Base-by-base conservation (phyloP, 92 coral and sea anemone species). In the Phymanthus crucifer region DNA sequence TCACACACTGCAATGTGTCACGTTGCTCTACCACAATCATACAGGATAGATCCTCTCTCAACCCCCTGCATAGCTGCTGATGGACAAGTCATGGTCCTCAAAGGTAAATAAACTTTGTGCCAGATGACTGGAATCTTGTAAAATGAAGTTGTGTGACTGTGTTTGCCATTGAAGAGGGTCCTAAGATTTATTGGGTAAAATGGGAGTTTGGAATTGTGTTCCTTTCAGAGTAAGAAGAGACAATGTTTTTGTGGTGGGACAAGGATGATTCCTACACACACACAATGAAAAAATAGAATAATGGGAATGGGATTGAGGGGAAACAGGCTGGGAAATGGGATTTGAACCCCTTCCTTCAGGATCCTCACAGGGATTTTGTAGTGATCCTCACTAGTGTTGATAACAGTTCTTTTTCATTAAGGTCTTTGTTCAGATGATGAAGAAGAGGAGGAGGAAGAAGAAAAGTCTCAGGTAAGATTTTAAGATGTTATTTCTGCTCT, bases 1-100 rank as follows among this genome's bases (percentile, higher is more conserved):
- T 72, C 76, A 71, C 72, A 82, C 68, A 71, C 84, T 19, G 91
- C 97, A 17, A 82, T 92, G 38, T 92, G 94, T 75, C 97, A 92
- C 72, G 90, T 89, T 61, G 80, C 84, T 33, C 72, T 85, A 16
- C 84, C 94, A 61, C 87, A 77, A 56, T 81, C 92, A 16, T 87
- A 82, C 78, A 45, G 14, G 50, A 71, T 90, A 43, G 87, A 78
- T 66, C 56, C 87, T 26, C 73, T 50, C 17, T 70, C 82, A 23
- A 70, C 77, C 3, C 86, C 92, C 12, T 85, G 84, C 58, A 66
- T 92, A 40, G 83, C 91, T 70, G 92, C 85, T 33, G 90, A 87
- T 50, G 90, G 92, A 27, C 90, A 84, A 70, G 80, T 90, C 37
- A 40, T 92, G 74, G 90, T 90, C 16, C 24, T 88, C 27, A 88